Base-by-base conservation (phyloP, 2,113 vertebrate genomes). In the Cyanoderma ruficeps region DNA sequence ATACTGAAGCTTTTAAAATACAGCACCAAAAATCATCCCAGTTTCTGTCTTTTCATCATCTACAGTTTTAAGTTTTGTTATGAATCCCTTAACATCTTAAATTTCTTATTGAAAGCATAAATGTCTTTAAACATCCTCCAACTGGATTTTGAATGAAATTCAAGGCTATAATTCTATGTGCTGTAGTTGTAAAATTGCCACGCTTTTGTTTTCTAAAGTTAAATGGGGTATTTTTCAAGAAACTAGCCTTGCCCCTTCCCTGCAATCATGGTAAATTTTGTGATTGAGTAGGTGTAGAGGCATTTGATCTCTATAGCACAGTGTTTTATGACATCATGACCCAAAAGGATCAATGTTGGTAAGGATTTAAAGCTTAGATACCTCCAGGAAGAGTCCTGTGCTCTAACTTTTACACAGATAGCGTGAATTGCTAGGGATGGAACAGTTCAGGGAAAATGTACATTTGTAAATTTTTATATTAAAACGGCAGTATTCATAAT, bases 371-470 rank as follows among this genome's bases (percentile, higher is more conserved):
- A 44, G 79, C 83, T 75, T 64, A 27, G 65, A 10, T 83, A 44
- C 59, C 41, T 91, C 64, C 71, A 72, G 49, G 67, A 85, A 60
- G 74, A 87, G 39, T 84, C 83, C 64, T 28, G 65, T 85, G 71
- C 65, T 93, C 33, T 83, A 53, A 55, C 44, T 89, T 76, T 57
- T 47, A 87, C 82, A 63, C 35, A 60, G 31, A 37, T 90, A 74
- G 44, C 68, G 25, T 89, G 46, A 83, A n/a, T 46, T 95, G 23
- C 55, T 83, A 84, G 49, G 65, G 37, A 71, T 55, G 31, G 35
- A 84, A 95, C 56, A 85, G 92, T 96, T 95, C 80, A 93, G 91
- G 91, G 85, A 90, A 96, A 89, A 91, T 96, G 70, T 96, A 90
- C 57, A 90, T 94, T 84, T 78, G 65, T 91, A 84, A 80, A 80